A percentile compares a stretch with the other conserved stretches of the same genome.
Conservation (phyloP, 2,797 vertebrate genomes). For the Fundulus diaphanus region DNA sequence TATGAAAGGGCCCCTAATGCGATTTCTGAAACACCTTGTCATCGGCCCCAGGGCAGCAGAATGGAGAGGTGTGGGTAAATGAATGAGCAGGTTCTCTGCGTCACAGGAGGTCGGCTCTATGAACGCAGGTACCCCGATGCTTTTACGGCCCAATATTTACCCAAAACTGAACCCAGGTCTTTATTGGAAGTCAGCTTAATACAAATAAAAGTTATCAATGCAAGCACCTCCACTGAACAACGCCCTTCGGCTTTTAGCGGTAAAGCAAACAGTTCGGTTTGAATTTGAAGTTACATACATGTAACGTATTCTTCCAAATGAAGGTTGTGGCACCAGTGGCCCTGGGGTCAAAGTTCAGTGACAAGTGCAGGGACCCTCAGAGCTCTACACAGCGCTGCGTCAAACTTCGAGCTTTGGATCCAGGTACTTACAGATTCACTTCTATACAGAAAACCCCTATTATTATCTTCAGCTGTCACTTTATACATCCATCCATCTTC, state of each 20-base stretch:
- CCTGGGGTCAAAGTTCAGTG: too few species aligned
- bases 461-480: too few species aligned
- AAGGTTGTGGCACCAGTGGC: too few species aligned
- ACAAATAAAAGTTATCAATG: not conserved
- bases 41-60: constrained; percentile 62
- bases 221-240: not conserved
- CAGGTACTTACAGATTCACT: too few species aligned
- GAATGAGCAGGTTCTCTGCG: constrained; percentile 59
- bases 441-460: too few species aligned
- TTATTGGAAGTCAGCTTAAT: constrained; percentile 26
- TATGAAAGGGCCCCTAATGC: constrained; percentile 84
- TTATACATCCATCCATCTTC: too few species aligned
- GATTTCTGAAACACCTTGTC: constrained; percentile 86
- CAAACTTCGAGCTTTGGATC: too few species aligned
- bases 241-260: not conserved
- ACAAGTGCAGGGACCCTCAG: too few species aligned
- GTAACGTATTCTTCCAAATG: too few species aligned
- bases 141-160: constrained; percentile 58
- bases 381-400: too few species aligned
- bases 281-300: constrained; percentile 3
- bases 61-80: constrained; percentile 61
- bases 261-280: constrained; percentile 7
- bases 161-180: constrained; percentile 30
- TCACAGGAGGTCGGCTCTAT: constrained; percentile 30
- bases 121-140: constrained; percentile 44